Evolutionary conservation across 2,113 vertebrate genomes (phyloP).

Genomic region (Spheniscus mendiculus): DNA sequence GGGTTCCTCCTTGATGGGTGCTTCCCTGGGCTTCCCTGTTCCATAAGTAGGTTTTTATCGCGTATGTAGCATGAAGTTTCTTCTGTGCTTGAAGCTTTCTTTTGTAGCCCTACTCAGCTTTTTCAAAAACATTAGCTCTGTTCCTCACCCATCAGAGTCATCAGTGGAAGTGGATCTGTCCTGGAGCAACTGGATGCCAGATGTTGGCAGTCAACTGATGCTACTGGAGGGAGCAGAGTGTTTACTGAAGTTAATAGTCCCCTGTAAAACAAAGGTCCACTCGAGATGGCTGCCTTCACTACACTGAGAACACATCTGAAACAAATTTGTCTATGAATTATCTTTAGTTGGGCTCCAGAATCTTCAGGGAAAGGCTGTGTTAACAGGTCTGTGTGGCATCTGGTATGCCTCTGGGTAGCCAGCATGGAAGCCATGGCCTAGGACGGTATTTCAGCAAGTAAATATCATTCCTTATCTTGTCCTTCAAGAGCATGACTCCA

Average conservation of each 20-base stretch:
- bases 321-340: not conserved
- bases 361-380: not conserved
- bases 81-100: not conserved
- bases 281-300: not conserved
- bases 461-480: not conserved
- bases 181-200: not conserved
- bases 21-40: not conserved
- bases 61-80: not conserved
- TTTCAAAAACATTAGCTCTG: not conserved
- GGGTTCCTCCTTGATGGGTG: not conserved
- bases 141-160: not conserved
- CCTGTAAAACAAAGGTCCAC: not conserved
- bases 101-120: not conserved
- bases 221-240: not conserved
- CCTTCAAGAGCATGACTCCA: not conserved
- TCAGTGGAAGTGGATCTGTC: not conserved
- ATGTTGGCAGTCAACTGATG: not conserved
- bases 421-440: not conserved
- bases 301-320: not conserved
- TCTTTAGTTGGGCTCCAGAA: not conserved
- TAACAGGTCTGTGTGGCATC: not conserved
- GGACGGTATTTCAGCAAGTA: not conserved
- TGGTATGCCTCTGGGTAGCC: not conserved
- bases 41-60: not conserved
- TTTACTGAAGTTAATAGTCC: not conserved